These are phyloP conservation scores for Halcyon smyrnensis DNA, from an alignment of 2,797 vertebrate genomes.

Conservation along the genomic window DNA sequence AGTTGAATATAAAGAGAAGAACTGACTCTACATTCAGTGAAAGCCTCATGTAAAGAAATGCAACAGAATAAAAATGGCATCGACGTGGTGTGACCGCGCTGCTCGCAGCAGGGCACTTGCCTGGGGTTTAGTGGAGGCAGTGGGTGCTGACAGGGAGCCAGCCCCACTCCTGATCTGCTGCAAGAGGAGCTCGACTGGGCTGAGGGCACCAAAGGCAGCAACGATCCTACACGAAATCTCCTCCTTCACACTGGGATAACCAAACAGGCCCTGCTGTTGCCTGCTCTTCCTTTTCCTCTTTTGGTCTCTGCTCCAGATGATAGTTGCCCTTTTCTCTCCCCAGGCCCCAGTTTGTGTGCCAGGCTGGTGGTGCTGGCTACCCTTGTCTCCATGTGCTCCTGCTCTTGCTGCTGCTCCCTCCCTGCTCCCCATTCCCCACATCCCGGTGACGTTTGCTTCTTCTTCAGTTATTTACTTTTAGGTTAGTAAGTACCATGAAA, in stretches of 20 bases:
- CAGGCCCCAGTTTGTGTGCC: not conserved
- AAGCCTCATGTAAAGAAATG: not conserved
- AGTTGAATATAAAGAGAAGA: not conserved
- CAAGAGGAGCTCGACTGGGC: not conserved
- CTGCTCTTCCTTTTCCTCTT: not conserved
- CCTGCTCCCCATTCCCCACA: not conserved
- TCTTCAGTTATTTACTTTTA: constrained; percentile 3
- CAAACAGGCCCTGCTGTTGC: not conserved
- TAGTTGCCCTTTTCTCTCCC: not conserved
- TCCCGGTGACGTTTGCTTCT: not conserved
- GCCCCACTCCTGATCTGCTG: not conserved
- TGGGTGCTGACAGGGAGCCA: not conserved
- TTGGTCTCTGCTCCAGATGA: not conserved
- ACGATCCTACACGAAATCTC: not conserved
- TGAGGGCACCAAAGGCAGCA: fast-evolving
- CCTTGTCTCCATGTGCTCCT: not conserved
- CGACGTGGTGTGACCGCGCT: not conserved
- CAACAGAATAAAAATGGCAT: not conserved
- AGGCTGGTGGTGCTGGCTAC: not conserved
- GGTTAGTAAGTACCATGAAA: constrained; percentile 50
- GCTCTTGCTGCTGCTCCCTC: not conserved
- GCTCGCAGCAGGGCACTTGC: not conserved
- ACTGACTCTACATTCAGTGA: not conserved
- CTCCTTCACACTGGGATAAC: not conserved
- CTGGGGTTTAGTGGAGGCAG: not conserved